Evolutionary conservation across 1,140 invertebrate genomes (phyloP).

Genomic region (Zophobas atratus): DNA sequence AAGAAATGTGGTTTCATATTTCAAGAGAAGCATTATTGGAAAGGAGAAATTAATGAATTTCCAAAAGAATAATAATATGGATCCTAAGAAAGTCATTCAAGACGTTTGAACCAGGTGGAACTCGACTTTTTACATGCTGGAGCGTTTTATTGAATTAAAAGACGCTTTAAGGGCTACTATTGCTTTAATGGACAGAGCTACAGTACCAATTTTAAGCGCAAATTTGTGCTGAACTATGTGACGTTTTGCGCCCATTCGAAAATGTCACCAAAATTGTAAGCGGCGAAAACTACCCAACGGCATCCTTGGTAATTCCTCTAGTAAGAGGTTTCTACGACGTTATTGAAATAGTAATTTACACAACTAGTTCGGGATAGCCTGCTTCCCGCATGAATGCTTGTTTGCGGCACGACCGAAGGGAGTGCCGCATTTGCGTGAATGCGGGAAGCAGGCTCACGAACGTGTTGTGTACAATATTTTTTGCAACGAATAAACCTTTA

Average conservation of each 20-base stretch:
- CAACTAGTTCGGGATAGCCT: too few relatives aligned
- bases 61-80: conserved; percentile 41
- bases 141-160: conserved; percentile 59
- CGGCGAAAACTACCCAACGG: conserved; percentile 60
- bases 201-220: conserved; percentile 45
- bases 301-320: conserved; percentile 42
- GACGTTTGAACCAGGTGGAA: conserved; percentile 54
- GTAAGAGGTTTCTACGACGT: too few relatives aligned
- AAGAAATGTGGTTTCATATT: conserved; percentile 59
- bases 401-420: too few relatives aligned
- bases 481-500: too few relatives aligned
- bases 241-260: conserved; percentile 59
- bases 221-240: conserved; percentile 36
- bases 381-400: too few relatives aligned
- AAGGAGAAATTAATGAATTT: conserved; percentile 55
- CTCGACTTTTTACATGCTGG: too few relatives aligned
- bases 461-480: too few relatives aligned
- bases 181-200: conserved; percentile 30
- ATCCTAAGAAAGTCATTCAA: conserved; percentile 57
- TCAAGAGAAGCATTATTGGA: conserved; percentile 58
- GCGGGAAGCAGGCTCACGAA: too few relatives aligned
- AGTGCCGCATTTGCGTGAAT: too few relatives aligned
- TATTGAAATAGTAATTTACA: too few relatives aligned
- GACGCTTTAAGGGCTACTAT: conserved; percentile 54
- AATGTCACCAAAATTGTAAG: conserved; percentile 57